Percentiles rank a stretch among this genome's conserved stretches.
Evolutionary conservation across 2,797 vertebrate genomes (phyloP).

Genomic region (Alcedo atthis): DNA sequence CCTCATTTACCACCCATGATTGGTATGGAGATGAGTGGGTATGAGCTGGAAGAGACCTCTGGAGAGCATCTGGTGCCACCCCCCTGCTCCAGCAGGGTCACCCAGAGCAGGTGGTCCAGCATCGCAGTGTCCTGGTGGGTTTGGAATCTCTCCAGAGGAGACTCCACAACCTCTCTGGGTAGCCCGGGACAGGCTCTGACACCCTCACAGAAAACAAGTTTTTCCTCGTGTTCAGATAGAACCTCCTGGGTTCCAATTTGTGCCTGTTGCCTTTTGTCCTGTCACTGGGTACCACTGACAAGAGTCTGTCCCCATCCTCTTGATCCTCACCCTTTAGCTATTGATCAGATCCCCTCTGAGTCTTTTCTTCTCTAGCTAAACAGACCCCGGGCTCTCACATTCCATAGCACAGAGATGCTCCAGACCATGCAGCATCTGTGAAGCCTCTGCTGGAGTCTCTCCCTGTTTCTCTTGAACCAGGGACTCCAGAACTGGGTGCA

Average conservation of each 20-base stretch:
- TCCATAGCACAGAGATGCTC: neutral
- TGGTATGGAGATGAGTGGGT: rapidly evolving
- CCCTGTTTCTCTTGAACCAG: neutral
- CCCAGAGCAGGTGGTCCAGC: neutral
- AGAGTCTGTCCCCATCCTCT: neutral
- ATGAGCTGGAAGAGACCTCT: neutral
- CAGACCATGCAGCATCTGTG: neutral
- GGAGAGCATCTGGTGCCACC: neutral
- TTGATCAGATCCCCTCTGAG: neutral
- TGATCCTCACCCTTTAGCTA: neutral
- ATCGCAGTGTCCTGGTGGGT: neutral
- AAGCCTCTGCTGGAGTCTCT: neutral
- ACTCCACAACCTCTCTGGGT: neutral
- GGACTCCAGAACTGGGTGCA: neutral
- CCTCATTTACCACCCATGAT: neutral
- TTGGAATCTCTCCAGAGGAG: neutral
- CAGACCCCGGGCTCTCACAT: neutral
- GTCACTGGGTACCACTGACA: neutral
- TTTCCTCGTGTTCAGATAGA: neutral
- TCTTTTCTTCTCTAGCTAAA: neutral
- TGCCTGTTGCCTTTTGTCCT: neutral
- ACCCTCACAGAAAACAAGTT: neutral
- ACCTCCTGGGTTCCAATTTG: neutral
- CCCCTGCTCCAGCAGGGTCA: neutral
- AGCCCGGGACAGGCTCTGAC: neutral